phyloP scores from a whole-genome alignment of 1,140 invertebrate species.

The Augochlora pura region DNA sequence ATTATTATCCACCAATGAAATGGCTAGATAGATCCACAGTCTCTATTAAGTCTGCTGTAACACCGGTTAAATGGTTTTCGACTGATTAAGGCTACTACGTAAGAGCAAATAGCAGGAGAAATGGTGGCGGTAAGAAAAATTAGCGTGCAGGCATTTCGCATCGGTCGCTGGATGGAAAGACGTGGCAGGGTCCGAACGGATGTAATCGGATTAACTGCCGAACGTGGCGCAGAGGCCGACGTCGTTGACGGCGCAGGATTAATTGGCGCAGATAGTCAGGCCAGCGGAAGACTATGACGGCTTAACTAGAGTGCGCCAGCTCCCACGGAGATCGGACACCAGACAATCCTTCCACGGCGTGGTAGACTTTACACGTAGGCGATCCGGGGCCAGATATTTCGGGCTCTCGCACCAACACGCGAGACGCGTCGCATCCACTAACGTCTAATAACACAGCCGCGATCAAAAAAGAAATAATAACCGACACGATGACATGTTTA shows the following conservation, averaged over 20 bases:
- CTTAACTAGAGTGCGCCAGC: slow-evolving; percentile 62
- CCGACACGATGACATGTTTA: slow-evolving; percentile 18
- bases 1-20: no score
- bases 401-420: neutral
- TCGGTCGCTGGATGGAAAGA: no score
- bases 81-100: no score
- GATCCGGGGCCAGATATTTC: slow-evolving; percentile 34
- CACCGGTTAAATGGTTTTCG: no score
- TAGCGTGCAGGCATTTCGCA: no score
- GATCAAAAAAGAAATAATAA: slow-evolving; percentile 34
- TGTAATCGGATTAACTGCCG: slow-evolving; percentile 40
- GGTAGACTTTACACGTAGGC: slow-evolving; percentile 40
- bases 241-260: slow-evolving; percentile 30
- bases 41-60: no score
- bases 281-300: slow-evolving; percentile 57
- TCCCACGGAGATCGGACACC: slow-evolving; percentile 67
- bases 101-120: no score
- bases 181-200: slow-evolving; percentile 5
- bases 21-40: no score
- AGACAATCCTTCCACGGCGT: slow-evolving; percentile 51
- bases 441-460: neutral
- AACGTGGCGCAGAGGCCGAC: slow-evolving; percentile 21
- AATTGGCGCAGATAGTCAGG: slow-evolving; percentile 54
- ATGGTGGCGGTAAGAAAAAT: no score
- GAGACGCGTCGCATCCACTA: no score